These are phyloP conservation scores for Cheilosia pagana DNA, from an alignment of 2,888 invertebrate species.

Conservation along the genomic window DNA sequence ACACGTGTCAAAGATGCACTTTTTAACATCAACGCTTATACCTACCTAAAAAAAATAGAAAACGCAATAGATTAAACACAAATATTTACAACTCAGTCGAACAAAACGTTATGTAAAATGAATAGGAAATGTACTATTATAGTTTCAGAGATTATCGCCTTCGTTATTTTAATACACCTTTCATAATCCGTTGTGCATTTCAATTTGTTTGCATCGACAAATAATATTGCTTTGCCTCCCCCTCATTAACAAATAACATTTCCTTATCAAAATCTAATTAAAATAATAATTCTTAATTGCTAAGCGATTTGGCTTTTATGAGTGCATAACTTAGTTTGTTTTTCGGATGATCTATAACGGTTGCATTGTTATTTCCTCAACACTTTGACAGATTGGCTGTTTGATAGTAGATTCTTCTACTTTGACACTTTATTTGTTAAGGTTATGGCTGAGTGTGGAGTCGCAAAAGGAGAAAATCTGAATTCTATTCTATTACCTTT, in stretches of 20 bases:
- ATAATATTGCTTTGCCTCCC: neutral
- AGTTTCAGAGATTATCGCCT: slow-evolving; percentile 21
- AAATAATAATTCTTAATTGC: slow-evolving; percentile 24
- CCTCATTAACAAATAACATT: neutral
- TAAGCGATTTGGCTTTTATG: slow-evolving; percentile 6
- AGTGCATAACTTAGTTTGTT: slow-evolving; percentile 1
- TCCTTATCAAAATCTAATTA: slow-evolving; percentile 26
- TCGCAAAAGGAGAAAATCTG: too few species aligned
- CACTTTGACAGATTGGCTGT: neutral
- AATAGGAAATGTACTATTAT: slow-evolving; percentile 4
- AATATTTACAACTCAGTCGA: slow-evolving; percentile 31
- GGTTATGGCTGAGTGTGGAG: too few species aligned
- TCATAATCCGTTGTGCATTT: slow-evolving; percentile 9
- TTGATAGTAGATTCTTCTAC: neutral
- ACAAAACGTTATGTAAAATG: slow-evolving; percentile 15
- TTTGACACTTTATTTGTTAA: too few species aligned
- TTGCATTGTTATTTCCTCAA: neutral
- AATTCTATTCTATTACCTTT: too few species aligned
- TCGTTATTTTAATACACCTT: slow-evolving; percentile 22
- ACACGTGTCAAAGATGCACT: neutral
- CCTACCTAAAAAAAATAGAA: too few species aligned
- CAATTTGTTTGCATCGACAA: slow-evolving; percentile 28
- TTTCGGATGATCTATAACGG: slow-evolving; percentile 3
- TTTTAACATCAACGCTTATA: neutral
- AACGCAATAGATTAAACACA: neutral